phyloP scores from a whole-genome alignment of 2,113 vertebrate genomes.

The Eulacestoma nigropectus region DNA sequence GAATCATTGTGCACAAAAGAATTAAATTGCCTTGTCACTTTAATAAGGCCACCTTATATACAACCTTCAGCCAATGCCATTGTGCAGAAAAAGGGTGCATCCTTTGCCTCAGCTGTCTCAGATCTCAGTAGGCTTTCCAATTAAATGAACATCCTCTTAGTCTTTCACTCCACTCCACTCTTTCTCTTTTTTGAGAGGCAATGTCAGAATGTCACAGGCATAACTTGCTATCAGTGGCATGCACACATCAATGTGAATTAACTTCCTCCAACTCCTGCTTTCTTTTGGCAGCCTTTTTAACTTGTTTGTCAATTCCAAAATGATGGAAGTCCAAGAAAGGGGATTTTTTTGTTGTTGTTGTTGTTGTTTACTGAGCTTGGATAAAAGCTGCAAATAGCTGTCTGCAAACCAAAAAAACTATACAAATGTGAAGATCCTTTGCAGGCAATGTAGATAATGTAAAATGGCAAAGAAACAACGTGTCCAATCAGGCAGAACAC shows the following conservation, averaged over 20 bases:
- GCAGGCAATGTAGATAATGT: constrained; percentile 3
- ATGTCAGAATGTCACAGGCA: constrained; percentile 66
- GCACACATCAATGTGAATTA: constrained; percentile 47
- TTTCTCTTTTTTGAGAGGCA: constrained; percentile 60
- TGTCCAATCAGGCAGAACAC: constrained; percentile 43
- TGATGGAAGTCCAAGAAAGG: neutral
- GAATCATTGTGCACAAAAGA: constrained; percentile 89
- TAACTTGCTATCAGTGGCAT: constrained; percentile 61
- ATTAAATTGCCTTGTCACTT: constrained; percentile 89
- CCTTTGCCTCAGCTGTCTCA: constrained; percentile 65
- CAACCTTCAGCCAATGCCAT: constrained; percentile 82
- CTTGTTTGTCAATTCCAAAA: constrained; percentile 44
- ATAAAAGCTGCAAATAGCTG: constrained; percentile 39
- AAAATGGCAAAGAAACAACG: constrained; percentile 37
- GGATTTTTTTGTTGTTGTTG: neutral
- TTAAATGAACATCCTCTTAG: constrained; percentile 70
- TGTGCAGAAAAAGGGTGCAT: constrained; percentile 71
- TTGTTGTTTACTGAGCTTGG: constrained; percentile 24
- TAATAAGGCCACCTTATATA: constrained; percentile 86
- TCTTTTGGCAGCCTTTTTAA: constrained; percentile 46
- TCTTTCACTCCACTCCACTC: constrained; percentile 56
- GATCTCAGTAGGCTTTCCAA: constrained; percentile 77
- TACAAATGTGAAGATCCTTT: constrained; percentile 9
- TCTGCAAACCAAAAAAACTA: constrained; percentile 13
- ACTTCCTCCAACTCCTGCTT: constrained; percentile 18